These are phyloP conservation scores for Artibeus lituratus DNA, from an alignment of 2,797 vertebrate genomes.

Conservation along the genomic window DNA sequence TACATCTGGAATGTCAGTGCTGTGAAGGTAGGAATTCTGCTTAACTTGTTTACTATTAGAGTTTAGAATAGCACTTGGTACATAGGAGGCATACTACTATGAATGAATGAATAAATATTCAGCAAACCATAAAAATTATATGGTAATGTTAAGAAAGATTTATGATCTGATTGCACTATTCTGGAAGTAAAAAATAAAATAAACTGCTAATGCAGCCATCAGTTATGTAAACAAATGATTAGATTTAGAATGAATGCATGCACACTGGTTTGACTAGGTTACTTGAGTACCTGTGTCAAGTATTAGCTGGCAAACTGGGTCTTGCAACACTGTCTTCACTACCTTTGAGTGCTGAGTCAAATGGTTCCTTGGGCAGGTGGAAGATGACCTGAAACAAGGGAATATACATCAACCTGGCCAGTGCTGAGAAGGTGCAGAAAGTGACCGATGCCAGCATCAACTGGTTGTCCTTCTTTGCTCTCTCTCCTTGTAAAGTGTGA, in stretches of 20 bases:
- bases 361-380: not conserved
- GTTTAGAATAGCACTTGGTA: not conserved
- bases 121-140: not conserved
- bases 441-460: not conserved
- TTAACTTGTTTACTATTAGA: not conserved
- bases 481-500: constrained; percentile 2
- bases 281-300: not conserved
- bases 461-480: constrained; percentile 43
- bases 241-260: not conserved
- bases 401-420: not conserved
- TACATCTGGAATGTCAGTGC: not conserved
- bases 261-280: not conserved
- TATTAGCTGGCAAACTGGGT: not conserved
- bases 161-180: not conserved
- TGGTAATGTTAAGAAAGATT: not conserved
- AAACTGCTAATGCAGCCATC: not conserved
- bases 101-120: not conserved
- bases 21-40: not conserved
- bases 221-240: not conserved
- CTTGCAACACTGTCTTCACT: not conserved
- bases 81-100: not conserved
- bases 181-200: not conserved
- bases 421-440: not conserved
- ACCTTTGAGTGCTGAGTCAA: not conserved
- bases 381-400: not conserved